Evolutionary conservation across 2,888 invertebrate species (phyloP).

Genomic region (Pilophorus perplexus): DNA sequence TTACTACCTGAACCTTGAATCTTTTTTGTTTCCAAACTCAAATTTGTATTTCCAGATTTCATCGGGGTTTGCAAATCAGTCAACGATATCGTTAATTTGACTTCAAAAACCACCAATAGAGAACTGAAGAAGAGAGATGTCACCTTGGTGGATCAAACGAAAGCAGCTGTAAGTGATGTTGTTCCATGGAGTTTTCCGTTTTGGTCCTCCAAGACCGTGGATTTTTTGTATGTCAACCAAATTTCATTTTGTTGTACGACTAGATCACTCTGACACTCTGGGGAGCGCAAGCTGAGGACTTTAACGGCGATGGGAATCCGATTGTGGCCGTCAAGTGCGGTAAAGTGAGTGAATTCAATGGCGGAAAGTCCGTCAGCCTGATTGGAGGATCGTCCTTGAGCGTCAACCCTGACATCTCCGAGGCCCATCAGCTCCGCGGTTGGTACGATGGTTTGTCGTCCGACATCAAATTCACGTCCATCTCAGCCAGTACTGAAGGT

Average conservation of each 20-base stretch:
- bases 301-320: constrained; percentile 72
- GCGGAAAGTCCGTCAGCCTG: constrained; percentile 48
- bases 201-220: no score
- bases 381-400: constrained; percentile 62
- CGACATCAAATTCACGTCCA: constrained; percentile 55
- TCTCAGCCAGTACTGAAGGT: constrained; percentile 58
- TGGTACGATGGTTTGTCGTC: constrained; percentile 74
- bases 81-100: constrained; percentile 69
- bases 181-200: no score
- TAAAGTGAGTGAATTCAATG: constrained; percentile 78
- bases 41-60: constrained; percentile 73
- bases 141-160: constrained; percentile 76
- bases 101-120: constrained; percentile 70
- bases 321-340: constrained; percentile 84
- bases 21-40: no score
- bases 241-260: background rate
- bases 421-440: constrained; percentile 79
- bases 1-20: no score
- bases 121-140: constrained; percentile 89
- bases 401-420: constrained; percentile 84
- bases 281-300: constrained; percentile 84
- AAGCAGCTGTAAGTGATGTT: constrained; percentile 46
- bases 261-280: constrained; percentile 82
- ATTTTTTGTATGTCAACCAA: background rate
- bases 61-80: constrained; percentile 80